These are phyloP conservation scores for Alca torda DNA, from an alignment of 2,797 vertebrate genomes.

Conservation along the genomic window DNA sequence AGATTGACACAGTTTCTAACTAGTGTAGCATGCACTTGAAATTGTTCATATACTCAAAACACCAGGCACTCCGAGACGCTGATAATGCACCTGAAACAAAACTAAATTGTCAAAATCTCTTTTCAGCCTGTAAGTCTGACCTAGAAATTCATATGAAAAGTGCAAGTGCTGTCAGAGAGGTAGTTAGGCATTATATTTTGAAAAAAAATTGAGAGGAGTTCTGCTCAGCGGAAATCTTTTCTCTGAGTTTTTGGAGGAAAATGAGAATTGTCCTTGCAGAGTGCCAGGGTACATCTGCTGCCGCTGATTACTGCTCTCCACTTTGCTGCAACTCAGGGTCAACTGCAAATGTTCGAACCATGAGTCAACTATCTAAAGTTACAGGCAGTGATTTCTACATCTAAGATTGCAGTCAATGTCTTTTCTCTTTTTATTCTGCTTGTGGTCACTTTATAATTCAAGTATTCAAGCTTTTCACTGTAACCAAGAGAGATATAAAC, in stretches of 20 bases:
- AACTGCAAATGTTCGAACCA: rapidly evolving
- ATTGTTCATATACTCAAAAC: neutral
- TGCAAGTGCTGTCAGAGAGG: neutral
- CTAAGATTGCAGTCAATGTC: neutral
- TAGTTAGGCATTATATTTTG: neutral
- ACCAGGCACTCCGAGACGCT: neutral
- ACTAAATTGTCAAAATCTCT: neutral
- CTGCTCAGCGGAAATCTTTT: neutral
- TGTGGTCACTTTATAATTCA: neutral
- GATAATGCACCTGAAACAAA: neutral
- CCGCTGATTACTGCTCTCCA: neutral
- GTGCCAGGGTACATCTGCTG: neutral
- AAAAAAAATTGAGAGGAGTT: neutral
- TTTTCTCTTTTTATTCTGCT: neutral
- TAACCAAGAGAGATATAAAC: neutral
- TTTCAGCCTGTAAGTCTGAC: neutral
- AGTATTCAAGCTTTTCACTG: neutral
- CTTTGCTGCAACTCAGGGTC: neutral
- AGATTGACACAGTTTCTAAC: neutral
- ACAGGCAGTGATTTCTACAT: neutral
- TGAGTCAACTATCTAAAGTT: neutral
- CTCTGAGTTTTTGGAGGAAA: neutral
- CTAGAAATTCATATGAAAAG: neutral
- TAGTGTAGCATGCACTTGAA: neutral
- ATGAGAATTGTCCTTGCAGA: neutral